These are phyloP conservation scores for Pectinophora gossypiella DNA, from an alignment of 1,140 invertebrate genomes.

Conservation along the genomic window DNA sequence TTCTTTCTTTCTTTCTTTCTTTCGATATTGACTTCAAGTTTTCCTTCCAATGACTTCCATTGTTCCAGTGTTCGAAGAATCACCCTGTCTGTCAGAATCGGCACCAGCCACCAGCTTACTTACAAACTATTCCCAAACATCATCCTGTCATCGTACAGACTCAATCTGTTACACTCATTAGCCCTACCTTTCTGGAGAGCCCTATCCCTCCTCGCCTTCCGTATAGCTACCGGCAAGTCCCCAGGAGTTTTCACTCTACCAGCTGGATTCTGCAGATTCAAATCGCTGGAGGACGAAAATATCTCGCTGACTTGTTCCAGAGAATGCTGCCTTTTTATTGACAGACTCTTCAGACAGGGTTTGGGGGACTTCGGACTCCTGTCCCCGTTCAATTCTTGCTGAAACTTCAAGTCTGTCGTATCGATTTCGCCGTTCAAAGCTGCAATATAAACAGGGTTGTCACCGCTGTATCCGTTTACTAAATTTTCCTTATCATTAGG, in stretches of 20 bases:
- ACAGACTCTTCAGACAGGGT: conserved; percentile 45
- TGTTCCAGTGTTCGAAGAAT: too few species aligned
- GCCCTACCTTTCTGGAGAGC: conserved; percentile 57
- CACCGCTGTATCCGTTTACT: conserved; percentile 52
- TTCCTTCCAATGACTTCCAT: too few species aligned
- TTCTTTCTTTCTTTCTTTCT: too few species aligned
- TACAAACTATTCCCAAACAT: conserved; percentile 79
- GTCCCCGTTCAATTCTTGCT: conserved; percentile 20
- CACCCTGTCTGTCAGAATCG: too few species aligned
- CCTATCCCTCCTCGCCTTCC: conserved; percentile 78
- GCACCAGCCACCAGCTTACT: too few species aligned
- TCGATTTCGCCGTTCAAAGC: conserved; percentile 58
- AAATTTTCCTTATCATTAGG: conserved; percentile 62
- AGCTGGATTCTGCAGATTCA: conserved; percentile 82
- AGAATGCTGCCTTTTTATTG: conserved; percentile 76
- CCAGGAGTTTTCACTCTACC: conserved; percentile 88
- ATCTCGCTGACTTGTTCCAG: conserved; percentile 83
- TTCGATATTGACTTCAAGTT: too few species aligned
- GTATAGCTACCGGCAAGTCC: conserved; percentile 84
- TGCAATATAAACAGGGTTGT: conserved; percentile 63
- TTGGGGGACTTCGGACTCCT: conserved; percentile 41
- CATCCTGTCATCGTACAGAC: conserved; percentile 90
- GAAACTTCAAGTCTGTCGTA: conserved; percentile 37
- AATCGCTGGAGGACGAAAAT: conserved; percentile 76
- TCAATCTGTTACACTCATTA: conserved; percentile 79